phyloP scores from a whole-genome alignment of 2,888 invertebrate species.

The Eulithis testata region DNA sequence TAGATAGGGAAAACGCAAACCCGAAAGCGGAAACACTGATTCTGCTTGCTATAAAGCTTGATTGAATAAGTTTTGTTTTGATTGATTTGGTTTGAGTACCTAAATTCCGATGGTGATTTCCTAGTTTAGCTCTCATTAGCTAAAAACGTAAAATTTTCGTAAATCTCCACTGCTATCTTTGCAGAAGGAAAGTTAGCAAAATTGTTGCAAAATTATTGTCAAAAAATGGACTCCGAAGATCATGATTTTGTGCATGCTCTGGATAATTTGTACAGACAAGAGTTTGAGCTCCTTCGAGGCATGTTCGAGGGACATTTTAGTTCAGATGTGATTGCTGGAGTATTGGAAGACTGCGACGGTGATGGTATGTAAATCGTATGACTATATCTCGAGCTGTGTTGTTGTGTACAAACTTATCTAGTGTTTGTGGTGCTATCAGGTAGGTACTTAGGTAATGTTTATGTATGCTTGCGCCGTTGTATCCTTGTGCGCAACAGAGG shows the following conservation, averaged over 20 bases:
- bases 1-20: too few species aligned
- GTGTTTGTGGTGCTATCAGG: not conserved
- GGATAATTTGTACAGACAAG: constrained; percentile 34
- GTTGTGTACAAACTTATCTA: not conserved
- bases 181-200: not conserved
- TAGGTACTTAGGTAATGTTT: not conserved
- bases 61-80: too few species aligned
- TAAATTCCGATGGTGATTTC: too few species aligned
- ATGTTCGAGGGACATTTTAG: constrained; percentile 67
- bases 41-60: too few species aligned
- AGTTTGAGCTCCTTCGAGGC: constrained; percentile 58
- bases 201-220: not conserved
- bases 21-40: too few species aligned
- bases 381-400: not conserved
- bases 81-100: too few species aligned
- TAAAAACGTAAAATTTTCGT: too few species aligned
- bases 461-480: constrained; percentile 15
- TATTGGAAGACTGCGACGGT: constrained; percentile 69
- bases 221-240: constrained; percentile 25
- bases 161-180: too few species aligned
- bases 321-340: constrained; percentile 61
- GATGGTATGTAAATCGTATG: constrained; percentile 63
- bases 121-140: too few species aligned
- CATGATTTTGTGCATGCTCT: constrained; percentile 12
- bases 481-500: constrained; percentile 35